These are phyloP conservation scores for Falco berigora DNA, from an alignment of 2,797 vertebrate species.

Conservation along the genomic window DNA sequence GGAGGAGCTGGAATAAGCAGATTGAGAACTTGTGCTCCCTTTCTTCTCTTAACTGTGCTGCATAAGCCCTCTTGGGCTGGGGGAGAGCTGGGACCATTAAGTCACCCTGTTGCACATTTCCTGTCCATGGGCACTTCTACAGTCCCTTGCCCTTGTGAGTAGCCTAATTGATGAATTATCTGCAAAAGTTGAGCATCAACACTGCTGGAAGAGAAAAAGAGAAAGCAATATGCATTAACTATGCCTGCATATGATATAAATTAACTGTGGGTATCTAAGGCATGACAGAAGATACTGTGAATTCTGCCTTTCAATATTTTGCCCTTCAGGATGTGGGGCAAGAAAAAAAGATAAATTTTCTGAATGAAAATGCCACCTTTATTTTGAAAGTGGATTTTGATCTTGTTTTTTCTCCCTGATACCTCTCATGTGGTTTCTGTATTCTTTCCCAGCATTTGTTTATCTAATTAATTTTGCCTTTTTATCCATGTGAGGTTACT, in stretches of 20 bases:
- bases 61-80: not conserved
- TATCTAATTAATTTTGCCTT: slow-evolving; percentile 2
- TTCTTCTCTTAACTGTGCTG: not conserved
- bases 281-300: not conserved
- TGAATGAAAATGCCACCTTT: not conserved
- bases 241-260: not conserved
- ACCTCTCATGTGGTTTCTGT: not conserved
- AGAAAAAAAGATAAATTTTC: not conserved
- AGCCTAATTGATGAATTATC: not conserved
- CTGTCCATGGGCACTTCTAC: not conserved
- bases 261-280: not conserved
- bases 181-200: not conserved
- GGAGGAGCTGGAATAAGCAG: not conserved
- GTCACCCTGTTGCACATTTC: not conserved
- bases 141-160: not conserved
- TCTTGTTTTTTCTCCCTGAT: not conserved
- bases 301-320: not conserved
- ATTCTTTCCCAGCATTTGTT: not conserved
- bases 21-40: not conserved
- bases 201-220: not conserved
- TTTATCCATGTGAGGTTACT: not conserved
- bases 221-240: not conserved
- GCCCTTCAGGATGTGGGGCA: not conserved
- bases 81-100: not conserved
- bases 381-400: not conserved